Evolutionary conservation across 1,140 invertebrate species (phyloP).

Genomic region (honey bee (Apis mellifera)): DNA sequence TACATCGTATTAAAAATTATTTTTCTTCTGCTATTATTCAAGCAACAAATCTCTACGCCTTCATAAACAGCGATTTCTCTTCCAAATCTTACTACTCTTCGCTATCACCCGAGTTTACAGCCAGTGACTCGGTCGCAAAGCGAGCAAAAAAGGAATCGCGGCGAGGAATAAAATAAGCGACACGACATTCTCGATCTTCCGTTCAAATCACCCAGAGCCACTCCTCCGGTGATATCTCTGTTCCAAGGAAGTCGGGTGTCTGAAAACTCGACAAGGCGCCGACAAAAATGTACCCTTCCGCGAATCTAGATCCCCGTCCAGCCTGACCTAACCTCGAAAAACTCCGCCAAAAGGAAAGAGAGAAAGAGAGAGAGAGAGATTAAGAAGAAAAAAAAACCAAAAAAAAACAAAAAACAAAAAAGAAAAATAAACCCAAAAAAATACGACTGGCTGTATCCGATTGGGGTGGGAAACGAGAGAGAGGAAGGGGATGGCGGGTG

Average conservation of each 20-base stretch:
- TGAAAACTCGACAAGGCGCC: not conserved
- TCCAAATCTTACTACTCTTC: too few relatives aligned
- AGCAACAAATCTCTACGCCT: too few relatives aligned
- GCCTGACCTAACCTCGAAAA: not conserved
- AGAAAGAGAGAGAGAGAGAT: not conserved
- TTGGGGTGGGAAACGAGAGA: conserved; percentile 24
- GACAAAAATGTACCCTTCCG: not conserved
- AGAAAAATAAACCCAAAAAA: too few relatives aligned
- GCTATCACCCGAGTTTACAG: too few relatives aligned
- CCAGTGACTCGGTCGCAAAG: too few relatives aligned
- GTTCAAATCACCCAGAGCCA: conserved; percentile 6
- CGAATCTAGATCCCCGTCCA: conserved; percentile 1
- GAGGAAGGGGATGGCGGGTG: conserved; percentile 33
- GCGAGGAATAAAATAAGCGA: not conserved
- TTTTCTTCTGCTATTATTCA: too few relatives aligned
- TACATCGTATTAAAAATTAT: too few relatives aligned
- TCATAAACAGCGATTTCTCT: too few relatives aligned
- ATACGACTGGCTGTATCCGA: too few relatives aligned
- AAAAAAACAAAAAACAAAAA: not conserved
- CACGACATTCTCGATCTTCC: conserved; percentile 16
- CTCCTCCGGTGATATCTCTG: conserved; percentile 18
- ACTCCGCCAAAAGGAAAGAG: not conserved
- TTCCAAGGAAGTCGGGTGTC: not conserved
- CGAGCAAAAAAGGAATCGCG: too few relatives aligned
- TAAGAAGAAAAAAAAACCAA: not conserved